Conservation (phyloP, 2,888 invertebrate species). For the Hemaris fuciformis region DNA sequence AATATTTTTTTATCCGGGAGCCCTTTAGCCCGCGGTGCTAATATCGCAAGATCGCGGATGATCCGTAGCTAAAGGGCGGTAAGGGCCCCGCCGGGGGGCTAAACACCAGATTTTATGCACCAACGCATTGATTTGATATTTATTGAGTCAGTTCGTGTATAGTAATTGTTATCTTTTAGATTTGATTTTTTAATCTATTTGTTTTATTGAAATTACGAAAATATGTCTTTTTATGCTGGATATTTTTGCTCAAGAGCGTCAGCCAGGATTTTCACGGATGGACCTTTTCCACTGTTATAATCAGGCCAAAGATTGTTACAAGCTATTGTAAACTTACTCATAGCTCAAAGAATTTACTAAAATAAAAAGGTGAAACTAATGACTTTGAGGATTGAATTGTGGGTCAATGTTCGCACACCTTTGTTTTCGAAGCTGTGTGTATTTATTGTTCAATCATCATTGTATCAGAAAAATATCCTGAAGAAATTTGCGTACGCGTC, state of each 20-base stretch:
- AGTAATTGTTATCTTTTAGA: slow-evolving; percentile 33
- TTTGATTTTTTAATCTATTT: background rate
- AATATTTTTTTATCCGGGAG: slow-evolving; percentile 75
- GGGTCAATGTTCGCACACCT: no score
- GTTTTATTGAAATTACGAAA: background rate
- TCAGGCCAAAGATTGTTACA: no score
- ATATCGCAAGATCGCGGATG: slow-evolving; percentile 73
- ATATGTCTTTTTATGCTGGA: background rate
- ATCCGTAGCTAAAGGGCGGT: slow-evolving; percentile 56
- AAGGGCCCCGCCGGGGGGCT: slow-evolving; percentile 38
- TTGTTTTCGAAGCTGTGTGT: no score
- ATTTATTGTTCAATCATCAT: no score
- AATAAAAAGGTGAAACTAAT: no score
- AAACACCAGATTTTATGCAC: slow-evolving; percentile 62
- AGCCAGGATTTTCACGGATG: no score
- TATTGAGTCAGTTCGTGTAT: slow-evolving; percentile 37
- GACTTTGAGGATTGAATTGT: no score
- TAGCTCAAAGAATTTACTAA: no score
- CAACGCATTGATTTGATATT: slow-evolving; percentile 58
- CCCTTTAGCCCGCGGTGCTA: slow-evolving; percentile 70
- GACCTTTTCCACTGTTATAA: no score
- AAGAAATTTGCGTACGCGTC: no score
- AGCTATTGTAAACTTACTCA: no score
- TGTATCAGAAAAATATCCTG: no score
- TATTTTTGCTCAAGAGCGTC: background rate